Base-by-base conservation (phyloP, 2,888 invertebrate species). In the Euphydryas editha region DNA sequence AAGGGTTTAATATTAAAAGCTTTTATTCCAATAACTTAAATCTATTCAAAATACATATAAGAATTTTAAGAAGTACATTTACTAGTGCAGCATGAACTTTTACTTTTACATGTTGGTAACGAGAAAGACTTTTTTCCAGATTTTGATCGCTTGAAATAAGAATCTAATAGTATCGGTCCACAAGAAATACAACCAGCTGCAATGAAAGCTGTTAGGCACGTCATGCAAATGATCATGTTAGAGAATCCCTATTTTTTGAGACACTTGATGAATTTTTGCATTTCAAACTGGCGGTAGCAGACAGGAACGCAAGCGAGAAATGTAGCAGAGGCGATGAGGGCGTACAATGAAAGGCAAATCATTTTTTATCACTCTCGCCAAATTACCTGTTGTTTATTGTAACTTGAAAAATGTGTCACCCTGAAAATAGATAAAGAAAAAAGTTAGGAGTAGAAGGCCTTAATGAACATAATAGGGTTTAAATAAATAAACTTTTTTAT, bases 261-360 rank as follows among this genome's bases (percentile, higher is more conserved):
- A 62, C 90, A 89, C 80, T 82, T 84, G 65, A 86, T 63, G 21
- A 88, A 78, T 66, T 85, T 86, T 69, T 84, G 76, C 56, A 85
- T 65, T 63, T 86, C 81, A 68, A 87, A 80, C 60, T 86, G 85
- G 55, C 82, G 77, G 73, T 81, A 86, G 78, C 89, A 88, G 68
- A 88, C 86, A 2, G 91, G 90, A 1, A 89, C 82, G 73, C 90
- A 90, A 56, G 90, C 88, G 56, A 91, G 79, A 51, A 89, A 65
- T 55, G 90, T 81, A 42, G 89, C 89, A 42, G 90, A 87, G 1
- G 88, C 88, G 62, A 90, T 84, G 71, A 91, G 77, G 66, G 87
- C 87, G 71, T 86, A 89, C 67, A 89, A 68, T 1, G 91, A 90
- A 72, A 90, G 81, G 83, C 90, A 90, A 86, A 90, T 87, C 91